phyloP scores from a whole-genome alignment of 2,888 invertebrate species.

The Chydorus sphaericus region DNA sequence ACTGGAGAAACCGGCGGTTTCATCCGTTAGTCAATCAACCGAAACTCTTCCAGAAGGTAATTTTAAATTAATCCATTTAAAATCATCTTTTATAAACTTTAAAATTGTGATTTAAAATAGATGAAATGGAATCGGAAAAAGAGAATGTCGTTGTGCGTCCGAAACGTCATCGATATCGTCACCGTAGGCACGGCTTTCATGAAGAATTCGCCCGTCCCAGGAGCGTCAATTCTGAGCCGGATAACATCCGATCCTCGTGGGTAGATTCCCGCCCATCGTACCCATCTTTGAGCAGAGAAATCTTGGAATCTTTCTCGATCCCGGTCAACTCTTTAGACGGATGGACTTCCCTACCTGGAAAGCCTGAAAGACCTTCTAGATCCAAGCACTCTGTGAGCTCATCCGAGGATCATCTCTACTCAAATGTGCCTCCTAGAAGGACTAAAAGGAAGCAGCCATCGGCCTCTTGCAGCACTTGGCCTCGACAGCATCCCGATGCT shows the following conservation, averaged over 20 bases:
- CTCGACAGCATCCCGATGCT: neutral
- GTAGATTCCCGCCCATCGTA: neutral
- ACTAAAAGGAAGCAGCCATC: neutral
- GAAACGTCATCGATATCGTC: constrained; percentile 1
- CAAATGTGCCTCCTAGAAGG: constrained; percentile 9
- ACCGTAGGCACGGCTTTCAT: constrained; percentile 5
- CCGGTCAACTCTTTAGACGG: constrained; percentile 16
- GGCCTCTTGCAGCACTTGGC: constrained; percentile 1
- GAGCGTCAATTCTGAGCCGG: constrained; percentile 6
- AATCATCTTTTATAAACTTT: neutral
- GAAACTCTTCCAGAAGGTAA: neutral
- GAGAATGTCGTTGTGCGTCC: constrained; percentile 11
- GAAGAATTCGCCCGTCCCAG: constrained; percentile 10
- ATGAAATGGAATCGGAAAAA: constrained; percentile 2
- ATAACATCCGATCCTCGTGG: constrained; percentile 1
- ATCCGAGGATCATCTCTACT: constrained; percentile 2
- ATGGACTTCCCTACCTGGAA: neutral
- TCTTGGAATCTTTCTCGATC: constrained; percentile 55
- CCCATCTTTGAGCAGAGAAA: constrained; percentile 46
- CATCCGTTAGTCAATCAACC: constrained; percentile 10
- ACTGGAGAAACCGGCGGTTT: constrained; percentile 8
- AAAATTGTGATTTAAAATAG: neutral
- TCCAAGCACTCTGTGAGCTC: neutral
- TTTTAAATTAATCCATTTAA: constrained; percentile 2
- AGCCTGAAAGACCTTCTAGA: constrained; percentile 13